Evolutionary conservation across 2,113 vertebrate species (phyloP).

Genomic region (Anas platyrhynchos): DNA sequence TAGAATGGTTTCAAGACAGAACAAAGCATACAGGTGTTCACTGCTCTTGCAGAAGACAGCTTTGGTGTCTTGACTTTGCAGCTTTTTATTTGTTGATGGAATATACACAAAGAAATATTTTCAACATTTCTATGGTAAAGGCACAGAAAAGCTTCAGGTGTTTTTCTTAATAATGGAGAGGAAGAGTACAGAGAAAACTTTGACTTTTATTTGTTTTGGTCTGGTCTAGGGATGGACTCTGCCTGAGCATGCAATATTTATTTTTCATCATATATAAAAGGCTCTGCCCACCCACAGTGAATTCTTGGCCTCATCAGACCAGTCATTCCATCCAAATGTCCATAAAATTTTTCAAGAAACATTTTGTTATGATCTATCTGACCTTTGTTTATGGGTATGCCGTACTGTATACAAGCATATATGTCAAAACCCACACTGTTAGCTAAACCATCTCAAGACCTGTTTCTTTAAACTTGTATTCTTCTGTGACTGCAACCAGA

Average conservation of each 20-base stretch:
- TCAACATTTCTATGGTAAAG: background rate
- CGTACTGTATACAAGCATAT: background rate
- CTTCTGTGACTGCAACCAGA: background rate
- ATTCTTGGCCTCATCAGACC: background rate
- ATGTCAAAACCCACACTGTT: background rate
- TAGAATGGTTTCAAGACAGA: background rate
- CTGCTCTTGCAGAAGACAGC: background rate
- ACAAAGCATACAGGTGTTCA: background rate
- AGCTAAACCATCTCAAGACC: slow-evolving; percentile 19
- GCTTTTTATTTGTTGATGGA: background rate
- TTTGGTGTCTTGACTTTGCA: background rate
- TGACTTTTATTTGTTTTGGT: background rate
- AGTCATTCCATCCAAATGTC: background rate
- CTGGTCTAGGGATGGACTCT: background rate
- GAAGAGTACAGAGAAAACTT: background rate
- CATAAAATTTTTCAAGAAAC: background rate
- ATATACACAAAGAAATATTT: background rate
- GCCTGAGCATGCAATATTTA: background rate
- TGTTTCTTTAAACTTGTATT: slow-evolving; percentile 28
- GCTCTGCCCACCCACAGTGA: background rate
- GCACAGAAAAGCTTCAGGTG: background rate
- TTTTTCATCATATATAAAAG: background rate
- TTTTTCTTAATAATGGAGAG: background rate
- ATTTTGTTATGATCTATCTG: background rate
- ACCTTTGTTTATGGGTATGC: background rate